Evolutionary conservation across 1,140 invertebrate species (phyloP).

Genomic region (Drosophila albomicans): DNA sequence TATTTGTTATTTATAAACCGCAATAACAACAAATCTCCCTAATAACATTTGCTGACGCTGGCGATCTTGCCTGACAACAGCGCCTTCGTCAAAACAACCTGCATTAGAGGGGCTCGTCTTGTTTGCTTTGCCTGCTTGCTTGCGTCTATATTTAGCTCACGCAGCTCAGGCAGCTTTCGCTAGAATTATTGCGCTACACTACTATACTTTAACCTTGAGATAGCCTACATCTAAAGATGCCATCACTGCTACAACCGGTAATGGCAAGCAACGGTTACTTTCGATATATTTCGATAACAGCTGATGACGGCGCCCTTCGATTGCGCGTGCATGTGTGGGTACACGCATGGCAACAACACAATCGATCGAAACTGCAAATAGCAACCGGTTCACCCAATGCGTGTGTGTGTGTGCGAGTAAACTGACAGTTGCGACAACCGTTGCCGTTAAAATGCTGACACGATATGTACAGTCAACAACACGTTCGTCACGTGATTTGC

Average conservation of each 20-base stretch:
- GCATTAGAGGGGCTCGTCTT: conserved; percentile 67
- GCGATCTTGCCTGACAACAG: conserved; percentile 70
- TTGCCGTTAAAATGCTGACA: conserved; percentile 23
- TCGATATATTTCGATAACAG: conserved; percentile 13
- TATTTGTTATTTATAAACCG: conserved; percentile 48
- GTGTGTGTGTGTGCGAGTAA: conserved; percentile 6
- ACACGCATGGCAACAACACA: conserved; percentile 39
- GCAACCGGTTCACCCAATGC: conserved; percentile 18
- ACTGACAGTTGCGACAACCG: conserved; percentile 32
- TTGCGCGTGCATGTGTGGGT: background rate
- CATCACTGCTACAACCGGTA: conserved; percentile 15
- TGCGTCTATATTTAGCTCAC: conserved; percentile 45
- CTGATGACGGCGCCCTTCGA: conserved; percentile 16
- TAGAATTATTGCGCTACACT: background rate
- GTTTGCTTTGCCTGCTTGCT: background rate
- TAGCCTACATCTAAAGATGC: background rate
- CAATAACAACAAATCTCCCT: conserved; percentile 27
- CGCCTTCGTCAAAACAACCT: background rate
- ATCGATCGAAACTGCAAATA: conserved; percentile 16
- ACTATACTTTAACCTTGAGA: conserved; percentile 26
- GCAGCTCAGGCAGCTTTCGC: conserved; percentile 5
- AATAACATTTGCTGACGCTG: conserved; percentile 32
- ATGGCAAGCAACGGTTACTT: conserved; percentile 3
- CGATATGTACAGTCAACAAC: conserved; percentile 58
- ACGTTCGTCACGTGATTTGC: conserved; percentile 26